Evolutionary conservation across 2,888 invertebrate species (phyloP), one percentile per base, ranked within the genome.

Genomic region (Actias luna): DNA sequence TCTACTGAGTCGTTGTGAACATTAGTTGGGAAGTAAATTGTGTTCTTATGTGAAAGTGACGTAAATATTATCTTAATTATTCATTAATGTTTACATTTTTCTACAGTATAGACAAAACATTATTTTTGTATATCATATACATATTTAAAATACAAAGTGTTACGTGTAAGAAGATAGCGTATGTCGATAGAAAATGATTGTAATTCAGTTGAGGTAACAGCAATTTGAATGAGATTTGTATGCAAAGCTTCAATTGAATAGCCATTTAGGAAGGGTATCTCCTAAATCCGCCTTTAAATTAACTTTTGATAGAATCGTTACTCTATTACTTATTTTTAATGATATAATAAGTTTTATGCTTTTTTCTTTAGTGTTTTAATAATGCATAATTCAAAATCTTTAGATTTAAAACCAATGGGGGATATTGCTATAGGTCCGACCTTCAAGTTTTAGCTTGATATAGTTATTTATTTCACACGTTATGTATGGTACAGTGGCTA

Each of bases 201-300:
- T 25, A 22, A 57, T 59, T 59, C 39, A 55, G 59, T 52, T 16
- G 46, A 63, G 36, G 59, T 74, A 74, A n/a, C 74, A 72, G 71
- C 73, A 74, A 77, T 76, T 73, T 75, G 77, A 78, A 80, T 79
- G 74, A 77, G 77, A 79, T 82, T 79, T 77, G 76, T 74, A 72
- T 69, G 69, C 64, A 68, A 70, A 77, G 72, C 73, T 82, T 70
- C 72, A 70, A 72, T 72, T 71, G 72, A 76, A 83, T 82, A 82
- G 79, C 73, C 78, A 80, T 85, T 84, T 84, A 84, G 76, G 72
- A 68, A 67, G 67, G 55, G 74, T 76, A 72, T 79, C 74, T 69
- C 68, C 66, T 16, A 70, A 75, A 78, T 75, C 77, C 76, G 64
- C 72, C 71, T 71, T 74, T 76, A 73, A 67, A 67, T 69, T 76